Base-by-base conservation (phyloP, 1,140 invertebrate species). In the Eupristina koningsbergeri region DNA sequence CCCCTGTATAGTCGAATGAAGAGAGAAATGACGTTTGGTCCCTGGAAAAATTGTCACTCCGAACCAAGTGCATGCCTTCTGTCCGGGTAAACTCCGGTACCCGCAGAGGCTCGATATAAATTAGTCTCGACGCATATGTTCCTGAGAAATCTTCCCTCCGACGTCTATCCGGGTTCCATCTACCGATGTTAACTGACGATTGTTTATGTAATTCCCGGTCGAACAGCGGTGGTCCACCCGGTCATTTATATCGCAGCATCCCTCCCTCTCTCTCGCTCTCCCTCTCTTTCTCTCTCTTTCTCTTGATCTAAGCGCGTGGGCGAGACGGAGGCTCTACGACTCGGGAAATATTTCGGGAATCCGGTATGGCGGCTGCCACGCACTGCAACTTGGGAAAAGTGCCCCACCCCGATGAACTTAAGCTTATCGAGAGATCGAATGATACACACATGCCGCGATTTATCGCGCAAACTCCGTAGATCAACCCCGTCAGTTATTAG, bases 201-300 rank as follows among this genome's bases (percentile, higher is more conserved):
- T 86, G 86, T 87, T 85, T 88, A 86, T 86, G 83, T 87, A 85
- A 88, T 85, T 88, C 86, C 86, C 84, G 67, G 80, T 80, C 82
- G 75, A 84, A 84, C 85, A 83, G 80, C 83, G 87, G 86, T 87
- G 85, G 87, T 87, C 87, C 84, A 84, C 69, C 73, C 81, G 80
- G 74, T 81, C 80, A 82, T 82, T 63, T 82, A 74, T 84, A 73
- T 61, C 41, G 41, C 53, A 26, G 6, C 53, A 13, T 26, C 26
- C 22, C 53, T 53, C 50, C 3, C 50, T 53, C 50, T 15, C 50
- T 53, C 50, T 19, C 50, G 11, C 50, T 17, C 17, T 53, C 50
- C 3, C 53, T 26, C 53, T 26, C 22, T 22, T 22, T 53, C 15
- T 17, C 7, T 17, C 50, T 13, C 22, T 45, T 17, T 61, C n/a